A percentile compares a stretch with the other conserved stretches of the same genome.
Conservation (phyloP, 2,113 vertebrate species). For the Macroglossus sobrinus region DNA sequence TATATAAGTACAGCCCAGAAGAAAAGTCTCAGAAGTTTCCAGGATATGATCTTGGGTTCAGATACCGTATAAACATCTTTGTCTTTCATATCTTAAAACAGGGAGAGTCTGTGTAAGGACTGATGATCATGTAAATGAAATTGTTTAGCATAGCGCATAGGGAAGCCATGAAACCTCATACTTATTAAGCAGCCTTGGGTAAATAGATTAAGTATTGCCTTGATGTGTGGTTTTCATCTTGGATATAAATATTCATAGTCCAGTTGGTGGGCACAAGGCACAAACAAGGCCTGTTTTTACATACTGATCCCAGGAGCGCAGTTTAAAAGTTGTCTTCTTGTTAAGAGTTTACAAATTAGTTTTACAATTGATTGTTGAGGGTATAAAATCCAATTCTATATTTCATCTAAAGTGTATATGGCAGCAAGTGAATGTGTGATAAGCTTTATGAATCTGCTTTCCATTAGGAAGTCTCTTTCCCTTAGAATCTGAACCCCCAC, state of each 20-base stretch:
- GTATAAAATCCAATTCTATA: neutral
- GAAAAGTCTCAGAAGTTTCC: neutral
- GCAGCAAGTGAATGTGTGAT: neutral
- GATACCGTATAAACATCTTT: neutral
- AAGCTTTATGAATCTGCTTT: neutral
- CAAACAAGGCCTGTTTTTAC: neutral
- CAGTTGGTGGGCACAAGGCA: neutral
- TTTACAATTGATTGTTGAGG: neutral
- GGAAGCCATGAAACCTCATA: neutral
- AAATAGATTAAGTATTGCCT: neutral
- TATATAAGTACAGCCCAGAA: neutral
- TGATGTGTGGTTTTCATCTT: neutral
- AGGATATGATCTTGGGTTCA: neutral
- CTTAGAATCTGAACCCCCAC: neutral
- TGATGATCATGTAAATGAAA: neutral
- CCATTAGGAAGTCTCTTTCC: neutral
- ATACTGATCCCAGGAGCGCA: neutral
- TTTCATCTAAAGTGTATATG: neutral
- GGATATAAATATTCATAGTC: neutral
- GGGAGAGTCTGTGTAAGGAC: neutral
- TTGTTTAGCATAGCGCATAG: neutral
- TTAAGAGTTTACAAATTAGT: neutral
- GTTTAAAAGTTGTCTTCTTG: neutral
- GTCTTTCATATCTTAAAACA: neutral
- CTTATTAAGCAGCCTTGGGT: neutral